Conservation (phyloP, 2,888 invertebrate species). For the Cataglyphis altisquamis region DNA sequence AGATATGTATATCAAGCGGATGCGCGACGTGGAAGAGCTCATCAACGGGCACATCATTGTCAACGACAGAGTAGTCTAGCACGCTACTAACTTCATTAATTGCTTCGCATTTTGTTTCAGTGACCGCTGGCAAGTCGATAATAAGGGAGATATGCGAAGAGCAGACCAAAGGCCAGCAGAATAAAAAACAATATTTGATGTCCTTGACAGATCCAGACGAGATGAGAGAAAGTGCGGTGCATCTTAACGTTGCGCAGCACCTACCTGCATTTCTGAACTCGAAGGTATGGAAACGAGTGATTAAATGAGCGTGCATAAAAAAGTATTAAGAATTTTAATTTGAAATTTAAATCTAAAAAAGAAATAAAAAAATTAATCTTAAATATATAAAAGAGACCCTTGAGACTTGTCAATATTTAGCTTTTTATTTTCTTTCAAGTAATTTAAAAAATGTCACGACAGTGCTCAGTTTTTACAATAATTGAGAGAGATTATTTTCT, state of each 20-base stretch:
- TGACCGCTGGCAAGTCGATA: slow-evolving; percentile 7
- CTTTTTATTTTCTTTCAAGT: background rate
- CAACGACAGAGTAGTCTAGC: background rate
- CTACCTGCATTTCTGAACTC: background rate
- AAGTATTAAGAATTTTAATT: background rate
- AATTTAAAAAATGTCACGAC: background rate
- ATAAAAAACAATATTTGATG: slow-evolving; percentile 42
- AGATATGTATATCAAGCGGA: slow-evolving; percentile 22
- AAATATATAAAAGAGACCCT: background rate
- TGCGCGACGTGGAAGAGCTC: slow-evolving; percentile 30
- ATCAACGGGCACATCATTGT: slow-evolving; percentile 26
- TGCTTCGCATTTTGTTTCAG: slow-evolving; percentile 17
- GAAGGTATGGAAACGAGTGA: background rate
- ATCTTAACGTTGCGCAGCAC: slow-evolving; percentile 15
- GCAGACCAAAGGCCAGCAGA: slow-evolving; percentile 50
- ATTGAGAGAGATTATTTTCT: background rate
- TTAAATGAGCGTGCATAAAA: slow-evolving; percentile 5
- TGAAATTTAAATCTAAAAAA: background rate
- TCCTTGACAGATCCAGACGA: slow-evolving; percentile 48
- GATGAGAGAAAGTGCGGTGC: slow-evolving; percentile 36
- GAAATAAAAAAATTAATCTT: background rate
- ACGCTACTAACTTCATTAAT: slow-evolving; percentile 34
- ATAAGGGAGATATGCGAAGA: slow-evolving; percentile 8
- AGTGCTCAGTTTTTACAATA: background rate
- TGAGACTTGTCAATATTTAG: background rate